phyloP scores from a whole-genome alignment of 1,140 invertebrate species.

The Adelges cooleyi region DNA sequence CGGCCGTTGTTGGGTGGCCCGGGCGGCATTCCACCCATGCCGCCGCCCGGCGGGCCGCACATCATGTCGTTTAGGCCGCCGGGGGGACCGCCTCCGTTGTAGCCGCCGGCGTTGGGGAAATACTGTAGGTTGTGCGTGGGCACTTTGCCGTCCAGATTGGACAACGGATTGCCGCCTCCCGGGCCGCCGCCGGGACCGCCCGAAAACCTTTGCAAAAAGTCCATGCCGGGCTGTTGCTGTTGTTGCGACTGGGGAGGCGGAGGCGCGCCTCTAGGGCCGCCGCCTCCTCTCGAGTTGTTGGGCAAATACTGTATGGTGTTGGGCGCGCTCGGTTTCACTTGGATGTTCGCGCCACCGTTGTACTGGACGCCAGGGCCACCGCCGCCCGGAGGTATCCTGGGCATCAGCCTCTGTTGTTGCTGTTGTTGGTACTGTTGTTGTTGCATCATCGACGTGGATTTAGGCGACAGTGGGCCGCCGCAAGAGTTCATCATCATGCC shows the following conservation, averaged over 20 bases:
- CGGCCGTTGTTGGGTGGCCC: slow-evolving; percentile 35
- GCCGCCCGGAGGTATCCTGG: background rate
- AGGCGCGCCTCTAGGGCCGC: slow-evolving; percentile 51
- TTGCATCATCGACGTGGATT: slow-evolving; percentile 31
- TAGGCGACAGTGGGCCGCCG: slow-evolving; percentile 38
- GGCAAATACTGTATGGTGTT: slow-evolving; percentile 97
- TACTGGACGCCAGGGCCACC: slow-evolving; percentile 45
- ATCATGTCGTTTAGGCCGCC: slow-evolving; percentile 29
- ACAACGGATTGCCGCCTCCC: slow-evolving; percentile 43
- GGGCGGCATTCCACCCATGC: slow-evolving; percentile 36
- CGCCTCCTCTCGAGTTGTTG: slow-evolving; percentile 59
- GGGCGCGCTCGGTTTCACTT: slow-evolving; percentile 90
- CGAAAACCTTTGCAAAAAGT: slow-evolving; percentile 80
- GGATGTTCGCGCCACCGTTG: slow-evolving; percentile 66
- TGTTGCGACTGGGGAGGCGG: slow-evolving; percentile 5
- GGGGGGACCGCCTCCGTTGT: background rate
- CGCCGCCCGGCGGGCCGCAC: slow-evolving; percentile 36
- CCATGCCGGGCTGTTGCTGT: slow-evolving; percentile 60
- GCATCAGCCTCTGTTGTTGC: slow-evolving; percentile 26
- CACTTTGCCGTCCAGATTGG: slow-evolving; percentile 58
- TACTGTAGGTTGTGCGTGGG: slow-evolving; percentile 60
- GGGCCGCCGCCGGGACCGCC: background rate
- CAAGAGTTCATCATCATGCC: slow-evolving; percentile 33
- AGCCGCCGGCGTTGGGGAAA: slow-evolving; percentile 45
- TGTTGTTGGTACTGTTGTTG: slow-evolving; percentile 30